Base-by-base conservation (phyloP, 2,113 vertebrate species). In the Phalacrocorax pelagicus region DNA sequence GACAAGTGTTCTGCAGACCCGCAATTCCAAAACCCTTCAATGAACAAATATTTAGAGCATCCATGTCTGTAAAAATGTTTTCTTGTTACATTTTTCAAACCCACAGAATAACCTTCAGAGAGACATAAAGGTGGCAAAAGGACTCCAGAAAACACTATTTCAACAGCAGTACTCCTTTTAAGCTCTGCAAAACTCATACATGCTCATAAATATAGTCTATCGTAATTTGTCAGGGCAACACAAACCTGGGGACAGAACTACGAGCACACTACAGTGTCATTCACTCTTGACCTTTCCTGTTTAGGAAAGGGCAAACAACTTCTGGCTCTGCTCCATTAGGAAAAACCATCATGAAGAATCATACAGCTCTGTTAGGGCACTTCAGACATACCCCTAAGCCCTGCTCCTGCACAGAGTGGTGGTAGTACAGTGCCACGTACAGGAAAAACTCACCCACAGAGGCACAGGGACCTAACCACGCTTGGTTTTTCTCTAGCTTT, bases 41-140 rank as follows among this genome's bases (percentile, higher is more conserved):
- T 29, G 24, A 94, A 77, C 69, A 96, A 96, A 95, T 92, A 94
- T 93, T 96, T 94, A 95, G 46, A 96, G 32, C 72, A 65, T 55
- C 5, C 20, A 73, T 5, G 44, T 51, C 47, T 71, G n/a, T 46
- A 94, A 77, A 90, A 75, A 78, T 75, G 27, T 32, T 75, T 92
- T 70, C 38, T 63, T 88, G n/a, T 30, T 66, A 49, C 30, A 57
- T 83, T 84, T 92, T 86, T 47, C 65, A 79, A 61, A 61, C 26
- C 34, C 75, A 79, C 55, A 79, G 27, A 81, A 71, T 27, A 63
- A 80, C 9, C 3, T 84, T 74, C 29, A 66, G 67, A 38, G 32
- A 74, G 44, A 82, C 20, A 51, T 4, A 77, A 49, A 86, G 34
- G 38, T 7, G 4, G 27, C 26, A 59, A 78, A 89, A 47, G 14